Base-by-base conservation (phyloP, 2,888 invertebrate genomes). In the Eumacrocentrus americanus region DNA sequence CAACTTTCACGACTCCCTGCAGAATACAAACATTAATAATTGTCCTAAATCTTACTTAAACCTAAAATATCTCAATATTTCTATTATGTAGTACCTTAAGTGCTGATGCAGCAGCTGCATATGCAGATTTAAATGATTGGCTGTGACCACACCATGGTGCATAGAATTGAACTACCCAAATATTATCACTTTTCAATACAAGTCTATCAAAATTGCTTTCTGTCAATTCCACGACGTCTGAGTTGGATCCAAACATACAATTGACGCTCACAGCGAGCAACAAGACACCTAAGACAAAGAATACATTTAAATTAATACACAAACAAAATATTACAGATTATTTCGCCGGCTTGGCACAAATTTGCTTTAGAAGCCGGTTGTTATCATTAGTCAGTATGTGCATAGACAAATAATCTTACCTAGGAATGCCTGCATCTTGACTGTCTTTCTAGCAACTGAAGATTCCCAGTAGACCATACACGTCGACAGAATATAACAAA, bases 141-240 rank as follows among this genome's bases (percentile, higher is more conserved):
- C 98, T 94, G 76, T 94, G 93, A 9, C 93, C 94, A 81, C 93
- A 98, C 98, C 98, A 98, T 0, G 97, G 96, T 0, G 98, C 98
- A 81, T 87, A 97, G 82, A 95, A 97, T 77, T 99, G 98, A 1
- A 99, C 93, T 60, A 99, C 82, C 98, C 98, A 98, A 20, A 98
- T 83, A 69, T 90, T 88, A 79, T 97, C 91, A 66, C 93, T 88
- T 67, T 92, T 87, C 47, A 89, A 81, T 3, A 98, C 97, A 70
- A 90, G 83, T 67, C 84, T 87, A 71, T 97, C 89, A 79, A 98
- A 98, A 83, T 95, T 98, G 50, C 84, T 84, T 0, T 91, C 87
- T n/a, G 90, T 95, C 63, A 98, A 83, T 59, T 94, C 91, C 9
- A 96, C 84, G 14, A 98, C 95, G 76, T 89, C 90, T 25, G 91